Conservation (phyloP, 2,797 vertebrate genomes). For the Cyclura pinguis region DNA sequence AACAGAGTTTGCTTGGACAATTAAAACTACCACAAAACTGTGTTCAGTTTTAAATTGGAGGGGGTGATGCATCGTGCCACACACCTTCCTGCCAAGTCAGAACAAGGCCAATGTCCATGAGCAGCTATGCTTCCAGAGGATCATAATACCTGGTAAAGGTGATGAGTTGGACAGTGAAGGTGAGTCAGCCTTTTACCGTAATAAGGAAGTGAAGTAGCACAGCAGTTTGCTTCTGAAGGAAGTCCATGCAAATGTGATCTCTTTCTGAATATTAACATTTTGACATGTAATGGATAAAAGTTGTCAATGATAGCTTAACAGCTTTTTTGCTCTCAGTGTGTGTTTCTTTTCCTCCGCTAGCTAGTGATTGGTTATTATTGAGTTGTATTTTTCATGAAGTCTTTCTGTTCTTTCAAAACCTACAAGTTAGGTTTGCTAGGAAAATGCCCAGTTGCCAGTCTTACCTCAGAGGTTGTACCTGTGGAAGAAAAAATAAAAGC, state of each 20-base stretch:
- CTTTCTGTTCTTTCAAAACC: slow-evolving; percentile 49
- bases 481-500: slow-evolving; percentile 1
- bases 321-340: slow-evolving; percentile 69
- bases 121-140: slow-evolving; percentile 1
- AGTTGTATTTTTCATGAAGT: slow-evolving; percentile 43
- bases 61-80: neutral
- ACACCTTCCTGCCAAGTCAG: slow-evolving; percentile 20
- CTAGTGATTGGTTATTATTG: slow-evolving; percentile 28
- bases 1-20: neutral
- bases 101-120: slow-evolving; percentile 23
- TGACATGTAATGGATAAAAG: slow-evolving; percentile 52
- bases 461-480: neutral
- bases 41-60: neutral
- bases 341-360: neutral
- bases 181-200: slow-evolving; percentile 19
- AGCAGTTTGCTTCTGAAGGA: slow-evolving; percentile 32
- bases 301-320: slow-evolving; percentile 48
- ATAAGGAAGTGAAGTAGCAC: neutral
- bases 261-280: slow-evolving; percentile 42
- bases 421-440: slow-evolving; percentile 10
- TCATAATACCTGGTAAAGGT: neutral
- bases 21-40: neutral
- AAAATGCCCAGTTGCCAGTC: slow-evolving; percentile 8
- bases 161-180: neutral
- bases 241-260: slow-evolving; percentile 39